Conservation (phyloP, 2,888 invertebrate genomes). For the Callosobruchus maculatus region DNA sequence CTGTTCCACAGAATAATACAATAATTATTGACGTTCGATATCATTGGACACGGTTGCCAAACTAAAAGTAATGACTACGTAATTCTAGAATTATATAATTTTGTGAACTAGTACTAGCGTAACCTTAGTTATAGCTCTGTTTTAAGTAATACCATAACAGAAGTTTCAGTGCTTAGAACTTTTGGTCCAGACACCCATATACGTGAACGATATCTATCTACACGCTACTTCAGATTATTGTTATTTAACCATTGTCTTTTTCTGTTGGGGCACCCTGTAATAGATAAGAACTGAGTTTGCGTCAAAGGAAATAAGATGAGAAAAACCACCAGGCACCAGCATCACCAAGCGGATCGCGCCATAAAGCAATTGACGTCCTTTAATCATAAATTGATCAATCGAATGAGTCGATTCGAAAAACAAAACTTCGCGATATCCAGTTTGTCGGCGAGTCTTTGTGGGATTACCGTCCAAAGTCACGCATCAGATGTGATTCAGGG, state of each 20-base stretch:
- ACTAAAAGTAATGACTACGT: too few species aligned
- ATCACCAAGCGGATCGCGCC: conserved; percentile 14
- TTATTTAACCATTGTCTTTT: neutral
- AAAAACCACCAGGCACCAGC: neutral
- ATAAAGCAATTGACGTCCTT: conserved; percentile 39
- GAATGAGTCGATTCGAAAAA: conserved; percentile 31
- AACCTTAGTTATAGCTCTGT: too few species aligned
- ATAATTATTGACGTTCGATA: too few species aligned
- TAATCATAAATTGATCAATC: conserved; percentile 41
- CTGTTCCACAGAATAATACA: too few species aligned
- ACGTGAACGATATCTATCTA: too few species aligned
- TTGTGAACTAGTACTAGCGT: too few species aligned
- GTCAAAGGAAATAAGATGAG: neutral
- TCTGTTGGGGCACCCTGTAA: neutral
- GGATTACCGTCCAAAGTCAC: conserved; percentile 44
- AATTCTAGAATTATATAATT: too few species aligned
- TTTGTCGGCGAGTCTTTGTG: conserved; percentile 32
- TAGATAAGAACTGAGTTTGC: neutral
- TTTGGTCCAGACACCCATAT: too few species aligned
- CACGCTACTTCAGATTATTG: too few species aligned
- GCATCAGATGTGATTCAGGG: conserved; percentile 34
- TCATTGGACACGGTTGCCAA: too few species aligned
- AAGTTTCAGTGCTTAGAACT: too few species aligned
- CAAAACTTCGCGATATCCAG: conserved; percentile 39
- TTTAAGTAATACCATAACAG: too few species aligned